Evolutionary conservation across 2,113 vertebrate species (phyloP).

Genomic region (Numida meleagris): DNA sequence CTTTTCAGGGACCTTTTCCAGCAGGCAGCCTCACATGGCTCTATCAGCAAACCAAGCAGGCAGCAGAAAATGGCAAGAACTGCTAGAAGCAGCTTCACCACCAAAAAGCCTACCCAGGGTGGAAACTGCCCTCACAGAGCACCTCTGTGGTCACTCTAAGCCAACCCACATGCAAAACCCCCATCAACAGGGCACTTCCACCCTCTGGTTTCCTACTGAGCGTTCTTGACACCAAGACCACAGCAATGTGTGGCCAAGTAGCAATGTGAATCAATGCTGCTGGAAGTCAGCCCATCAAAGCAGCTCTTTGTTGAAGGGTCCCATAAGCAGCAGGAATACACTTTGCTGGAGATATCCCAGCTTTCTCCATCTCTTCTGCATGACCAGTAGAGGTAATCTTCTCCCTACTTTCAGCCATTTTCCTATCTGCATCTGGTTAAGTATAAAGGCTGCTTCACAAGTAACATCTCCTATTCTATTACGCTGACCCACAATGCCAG

Average conservation of each 20-base stretch:
- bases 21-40: fast-evolving
- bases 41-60: background rate
- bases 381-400: background rate
- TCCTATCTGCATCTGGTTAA: background rate
- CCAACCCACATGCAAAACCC: background rate
- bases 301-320: background rate
- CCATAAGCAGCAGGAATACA: background rate
- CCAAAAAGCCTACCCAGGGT: background rate
- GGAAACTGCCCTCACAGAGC: background rate
- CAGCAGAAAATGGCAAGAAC: background rate
- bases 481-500: background rate
- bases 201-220: background rate
- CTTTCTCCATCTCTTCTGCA: background rate
- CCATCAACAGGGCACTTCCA: fast-evolving
- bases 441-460: background rate
- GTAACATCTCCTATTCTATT: background rate
- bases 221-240: background rate
- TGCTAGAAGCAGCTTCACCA: background rate
- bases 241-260: background rate
- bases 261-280: background rate
- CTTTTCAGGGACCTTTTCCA: background rate
- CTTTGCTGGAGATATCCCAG: background rate
- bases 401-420: background rate
- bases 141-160: background rate
- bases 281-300: background rate